These are phyloP conservation scores for Aphrophora alni DNA, from an alignment of 2,888 invertebrate species.

Conservation along the genomic window DNA sequence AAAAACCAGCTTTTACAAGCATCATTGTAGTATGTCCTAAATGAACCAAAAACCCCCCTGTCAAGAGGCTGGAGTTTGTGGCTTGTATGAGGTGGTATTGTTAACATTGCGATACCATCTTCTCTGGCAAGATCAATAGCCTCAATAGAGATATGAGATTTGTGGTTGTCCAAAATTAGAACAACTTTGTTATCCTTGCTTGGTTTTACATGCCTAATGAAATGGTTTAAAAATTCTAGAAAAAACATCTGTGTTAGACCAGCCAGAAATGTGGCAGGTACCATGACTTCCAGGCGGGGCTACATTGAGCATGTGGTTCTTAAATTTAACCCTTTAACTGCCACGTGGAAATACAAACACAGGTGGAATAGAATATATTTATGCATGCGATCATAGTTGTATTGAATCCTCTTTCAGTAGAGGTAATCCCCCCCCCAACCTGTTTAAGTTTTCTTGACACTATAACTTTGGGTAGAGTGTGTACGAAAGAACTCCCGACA, in stretches of 20 bases:
- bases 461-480: background rate
- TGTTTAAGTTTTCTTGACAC: background rate
- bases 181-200: background rate
- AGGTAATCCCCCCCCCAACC: too few species aligned
- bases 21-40: background rate
- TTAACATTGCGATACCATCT: background rate
- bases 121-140: background rate
- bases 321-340: too few species aligned
- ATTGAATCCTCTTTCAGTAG: too few species aligned
- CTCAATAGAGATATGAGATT: background rate
- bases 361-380: too few species aligned
- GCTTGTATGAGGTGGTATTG: background rate
- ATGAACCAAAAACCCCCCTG: background rate
- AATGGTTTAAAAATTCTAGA: too few species aligned
- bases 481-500: background rate
- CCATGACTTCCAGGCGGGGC: too few species aligned
- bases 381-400: too few species aligned
- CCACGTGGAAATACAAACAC: too few species aligned
- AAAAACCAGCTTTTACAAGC: background rate
- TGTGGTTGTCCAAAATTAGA: background rate
- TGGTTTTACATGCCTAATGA: background rate
- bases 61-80: background rate
- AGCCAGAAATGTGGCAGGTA: too few species aligned
- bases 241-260: too few species aligned
- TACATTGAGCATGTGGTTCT: too few species aligned